Base-by-base conservation (phyloP, 2,888 invertebrate species). In the Diloba caeruleocephala region DNA sequence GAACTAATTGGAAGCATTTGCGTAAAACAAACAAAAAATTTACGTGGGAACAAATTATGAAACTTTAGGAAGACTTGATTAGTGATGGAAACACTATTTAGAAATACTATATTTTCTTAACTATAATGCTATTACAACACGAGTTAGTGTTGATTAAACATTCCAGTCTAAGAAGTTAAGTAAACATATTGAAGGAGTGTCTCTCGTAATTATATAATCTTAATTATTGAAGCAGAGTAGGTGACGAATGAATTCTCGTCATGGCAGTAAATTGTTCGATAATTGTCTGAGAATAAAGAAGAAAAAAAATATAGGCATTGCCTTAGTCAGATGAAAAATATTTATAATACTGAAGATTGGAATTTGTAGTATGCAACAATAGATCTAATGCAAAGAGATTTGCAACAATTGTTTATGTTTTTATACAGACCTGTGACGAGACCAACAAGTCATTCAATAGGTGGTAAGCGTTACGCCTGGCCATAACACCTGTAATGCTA, bases 1-100 rank as follows among this genome's bases (percentile, higher is more conserved):
- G 26, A 39, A 41, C 36, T 10, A 51, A 51, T 58, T 31, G 26
- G 44, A 52, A 34, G 52, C 34, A 39, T 51, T 43, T 17, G 2
- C 21, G 33, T 19, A 29, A 43, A 51, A 51, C 51, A 50, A 43
- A 36, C 43, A 50, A 26, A 37, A 57, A 36, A 26, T 7, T 0
- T 9, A 44, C 58, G 51, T 51, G 44, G 23, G 52, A 52, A 52
- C 12, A 26, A 31, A 33, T 17, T 38, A 25, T 14, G 36, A 37
- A 26, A 46, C 6, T 49, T 28, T 15, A n/a, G 10, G 6, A 34
- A 29, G 10, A 38, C 21, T 13, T 29, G 25, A 31, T 50, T 31
- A 28, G 26, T 38, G 37, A 8, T 39, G 26, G 34, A 39, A 58
- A 50, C 17, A 32, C 15, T 26, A 6, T 3, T 12, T 38, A n/a